These are phyloP conservation scores for Hemicrepidius hirtus DNA, from an alignment of 2,888 invertebrate species.

Conservation along the genomic window DNA sequence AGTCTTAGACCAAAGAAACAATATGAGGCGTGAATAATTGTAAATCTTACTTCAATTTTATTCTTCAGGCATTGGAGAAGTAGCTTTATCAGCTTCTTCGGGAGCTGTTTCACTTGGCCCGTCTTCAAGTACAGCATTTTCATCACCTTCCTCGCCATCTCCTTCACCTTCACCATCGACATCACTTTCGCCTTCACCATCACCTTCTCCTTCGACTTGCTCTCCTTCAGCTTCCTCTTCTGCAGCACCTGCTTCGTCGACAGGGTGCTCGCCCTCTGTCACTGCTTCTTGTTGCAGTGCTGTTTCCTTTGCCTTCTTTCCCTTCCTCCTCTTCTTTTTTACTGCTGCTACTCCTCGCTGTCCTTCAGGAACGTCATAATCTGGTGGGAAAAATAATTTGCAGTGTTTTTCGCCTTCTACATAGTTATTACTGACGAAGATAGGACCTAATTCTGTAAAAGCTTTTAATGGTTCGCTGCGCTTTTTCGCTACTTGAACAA, in stretches of 20 bases:
- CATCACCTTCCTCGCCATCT: slow-evolving; percentile 66
- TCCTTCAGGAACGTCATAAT: slow-evolving; percentile 75
- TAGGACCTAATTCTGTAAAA: slow-evolving; percentile 79
- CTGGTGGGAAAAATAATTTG: slow-evolving; percentile 80
- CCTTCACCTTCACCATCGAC: slow-evolving; percentile 57
- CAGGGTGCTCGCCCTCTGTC: slow-evolving; percentile 3
- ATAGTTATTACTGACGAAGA: slow-evolving; percentile 80
- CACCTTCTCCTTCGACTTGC: slow-evolving; percentile 47
- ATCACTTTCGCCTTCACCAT: slow-evolving; percentile 56
- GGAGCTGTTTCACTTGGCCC: slow-evolving; percentile 11
- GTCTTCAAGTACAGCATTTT: too few species aligned
- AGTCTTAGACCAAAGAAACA: too few species aligned
- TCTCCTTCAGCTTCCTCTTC: slow-evolving; percentile 27
- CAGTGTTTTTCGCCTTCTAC: slow-evolving; percentile 80
- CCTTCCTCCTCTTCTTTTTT: slow-evolving; percentile 74
- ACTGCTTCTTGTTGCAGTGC: slow-evolving; percentile 53
- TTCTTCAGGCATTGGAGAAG: slow-evolving; percentile 41
- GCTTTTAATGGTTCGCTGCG: slow-evolving; percentile 78
- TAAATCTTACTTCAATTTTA: too few species aligned
- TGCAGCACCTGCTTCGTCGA: not conserved
- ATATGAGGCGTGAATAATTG: too few species aligned
- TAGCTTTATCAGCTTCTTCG: slow-evolving; percentile 37
- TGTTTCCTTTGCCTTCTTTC: slow-evolving; percentile 60
- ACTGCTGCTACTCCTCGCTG: slow-evolving; percentile 72
- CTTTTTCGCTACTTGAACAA: slow-evolving; percentile 80